Conservation (phyloP, 2,888 invertebrate genomes). For the Aleiodes leptofemur region DNA sequence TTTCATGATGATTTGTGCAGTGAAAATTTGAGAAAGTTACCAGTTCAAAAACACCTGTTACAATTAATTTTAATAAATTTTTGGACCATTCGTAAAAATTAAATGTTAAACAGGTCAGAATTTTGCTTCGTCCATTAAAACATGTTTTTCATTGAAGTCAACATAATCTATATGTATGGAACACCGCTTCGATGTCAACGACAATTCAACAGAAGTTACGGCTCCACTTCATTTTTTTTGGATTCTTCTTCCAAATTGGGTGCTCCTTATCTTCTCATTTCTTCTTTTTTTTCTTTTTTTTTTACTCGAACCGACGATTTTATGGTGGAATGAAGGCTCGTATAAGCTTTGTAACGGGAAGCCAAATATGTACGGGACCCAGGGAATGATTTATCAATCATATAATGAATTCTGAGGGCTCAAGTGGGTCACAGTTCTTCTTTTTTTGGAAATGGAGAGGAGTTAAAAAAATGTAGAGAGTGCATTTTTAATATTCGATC, state of each 20-base stretch:
- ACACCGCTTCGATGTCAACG: no score
- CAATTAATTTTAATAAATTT: no score
- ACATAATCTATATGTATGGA: no score
- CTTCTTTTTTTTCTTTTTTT: slow-evolving; percentile 4
- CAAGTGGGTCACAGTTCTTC: slow-evolving; percentile 55
- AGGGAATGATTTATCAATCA: slow-evolving; percentile 65
- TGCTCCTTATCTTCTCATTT: background rate
- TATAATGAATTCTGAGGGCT: slow-evolving; percentile 54
- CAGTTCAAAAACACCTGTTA: no score
- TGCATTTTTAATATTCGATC: background rate
- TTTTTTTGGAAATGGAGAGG: slow-evolving; percentile 36
- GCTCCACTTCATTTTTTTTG: slow-evolving; percentile 6
- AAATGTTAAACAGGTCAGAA: no score
- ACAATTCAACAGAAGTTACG: no score
- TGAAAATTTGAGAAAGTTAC: no score
- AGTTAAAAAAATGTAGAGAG: slow-evolving; percentile 11
- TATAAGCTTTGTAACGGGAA: slow-evolving; percentile 65
- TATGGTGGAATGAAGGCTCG: slow-evolving; percentile 28
- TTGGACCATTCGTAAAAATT: no score
- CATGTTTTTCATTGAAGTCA: no score
- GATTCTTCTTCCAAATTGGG: no score
- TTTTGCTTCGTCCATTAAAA: no score
- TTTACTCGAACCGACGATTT: slow-evolving; percentile 33
- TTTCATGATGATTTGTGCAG: no score
- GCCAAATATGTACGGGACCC: slow-evolving; percentile 60